Evolutionary conservation across 2,888 invertebrate genomes (phyloP), one percentile per base, ranked within the genome.

Genomic region (Anarsia innoxiella): DNA sequence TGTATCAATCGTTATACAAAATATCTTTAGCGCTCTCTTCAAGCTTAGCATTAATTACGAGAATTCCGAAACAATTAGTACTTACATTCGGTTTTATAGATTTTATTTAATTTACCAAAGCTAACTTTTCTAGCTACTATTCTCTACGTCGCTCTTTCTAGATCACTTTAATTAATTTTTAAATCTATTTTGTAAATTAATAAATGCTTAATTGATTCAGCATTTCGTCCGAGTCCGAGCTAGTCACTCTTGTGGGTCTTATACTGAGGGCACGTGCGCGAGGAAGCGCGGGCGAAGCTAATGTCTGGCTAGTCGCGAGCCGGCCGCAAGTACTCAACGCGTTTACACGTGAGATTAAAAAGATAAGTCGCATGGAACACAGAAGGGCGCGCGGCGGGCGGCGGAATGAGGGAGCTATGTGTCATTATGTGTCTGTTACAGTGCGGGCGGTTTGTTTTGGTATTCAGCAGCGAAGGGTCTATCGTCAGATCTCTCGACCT

Each of bases 401-500:
- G 50, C 48, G 54, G 60, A 60, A 58, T 63, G 66, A 65, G 57
- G 54, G 65, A 56, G 60, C 58, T 54, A 56, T 56, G 55, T 51
- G 53, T 57, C n/a, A n/a, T n/a, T n/a, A n/a, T n/a, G n/a, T n/a
- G n/a, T n/a, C n/a, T 53, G 69, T 71, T 77, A 78, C 66, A 60
- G 64, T 54, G 68, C 61, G 56, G 67, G 66, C 60, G 55, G 59
- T 72, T 73, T 74, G 67, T 60, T 71, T 72, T 76, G 70, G 57
- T 66, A 75, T 60, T 76, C 80, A 59, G 71, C 68, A 69, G 74
- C 69, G 66, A 66, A 66, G 60, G 67, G 56, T 72, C 76, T 78
- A 63, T 82, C 82, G 61, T 83, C 82, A 59, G 70, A 66, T 76
- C 70, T 73, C 76, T 80, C 80, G 66, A 84, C 84, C 83, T 83